Conservation (phyloP, 2,113 vertebrate species). For the Laticauda colubrina region DNA sequence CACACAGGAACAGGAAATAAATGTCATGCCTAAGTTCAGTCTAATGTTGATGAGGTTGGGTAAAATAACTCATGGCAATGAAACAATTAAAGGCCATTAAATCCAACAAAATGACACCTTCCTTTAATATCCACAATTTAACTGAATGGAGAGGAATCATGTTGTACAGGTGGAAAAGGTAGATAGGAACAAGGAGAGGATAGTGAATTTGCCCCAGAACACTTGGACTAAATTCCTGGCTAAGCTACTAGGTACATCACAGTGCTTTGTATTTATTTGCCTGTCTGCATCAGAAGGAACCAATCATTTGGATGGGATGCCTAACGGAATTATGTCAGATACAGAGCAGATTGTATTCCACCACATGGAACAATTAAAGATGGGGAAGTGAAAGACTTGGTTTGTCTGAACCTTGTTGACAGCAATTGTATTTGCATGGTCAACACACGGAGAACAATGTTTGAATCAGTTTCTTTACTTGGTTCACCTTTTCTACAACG, state of each 20-base stretch:
- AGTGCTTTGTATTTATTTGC: neutral
- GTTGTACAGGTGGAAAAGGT: neutral
- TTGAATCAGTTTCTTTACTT: neutral
- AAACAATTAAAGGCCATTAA: constrained; percentile 9
- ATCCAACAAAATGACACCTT: neutral
- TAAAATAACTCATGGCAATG: neutral
- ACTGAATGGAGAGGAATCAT: neutral
- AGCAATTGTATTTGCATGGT: neutral
- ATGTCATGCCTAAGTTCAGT: neutral
- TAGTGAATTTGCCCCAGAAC: neutral
- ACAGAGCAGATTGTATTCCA: neutral
- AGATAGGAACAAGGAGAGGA: neutral
- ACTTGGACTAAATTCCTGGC: neutral
- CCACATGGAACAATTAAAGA: neutral
- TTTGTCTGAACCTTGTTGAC: neutral
- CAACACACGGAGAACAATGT: neutral
- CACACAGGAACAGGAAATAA: neutral
- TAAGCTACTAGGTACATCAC: neutral
- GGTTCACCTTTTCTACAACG: neutral
- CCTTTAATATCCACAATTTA: neutral
- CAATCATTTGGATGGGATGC: neutral
- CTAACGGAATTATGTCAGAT: neutral
- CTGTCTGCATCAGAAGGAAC: neutral
- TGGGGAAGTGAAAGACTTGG: neutral
- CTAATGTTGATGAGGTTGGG: neutral